Evolutionary conservation across 2,888 invertebrate genomes (phyloP), one percentile per base, ranked within the genome.

Genomic region (Aromia moschata): DNA sequence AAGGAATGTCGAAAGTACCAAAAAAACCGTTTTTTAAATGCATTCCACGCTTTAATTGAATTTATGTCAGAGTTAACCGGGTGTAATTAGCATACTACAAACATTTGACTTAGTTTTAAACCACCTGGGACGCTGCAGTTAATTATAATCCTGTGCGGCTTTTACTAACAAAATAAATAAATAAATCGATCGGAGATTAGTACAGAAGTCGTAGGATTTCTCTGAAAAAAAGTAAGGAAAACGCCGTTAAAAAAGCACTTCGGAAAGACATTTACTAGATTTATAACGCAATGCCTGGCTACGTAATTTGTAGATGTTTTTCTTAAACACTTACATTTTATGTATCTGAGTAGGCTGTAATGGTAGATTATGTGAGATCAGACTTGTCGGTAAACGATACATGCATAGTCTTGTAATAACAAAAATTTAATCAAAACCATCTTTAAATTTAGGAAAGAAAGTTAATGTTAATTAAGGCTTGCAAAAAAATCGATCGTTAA

Each of bases 171-270:
- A 60, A 60, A 56, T 52, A 60, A 38, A 41, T 41, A 18, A 46
- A 56, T 56, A 52, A 56, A 45, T 60, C 44, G 58, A 58, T 60
- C 41, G 49, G 20, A 64, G 60, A 64, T 64, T 60, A 64, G 58
- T 52, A 55, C 38, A 11, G 33, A 45, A 56, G 47, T 60, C 38
- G 55, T 58, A 47, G 58, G 56, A 64, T 53, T 56, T 56, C 54
- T 25, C 38, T 54, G 16, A 56, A 53, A 64, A 64, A 64, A 58
- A 60, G 56, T 51, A 61, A 60, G 58, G 49, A 58, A 47, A 51
- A 64, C 60, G 60, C 61, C 60, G 55, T 64, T 61, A 61, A 58
- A 56, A 54, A 49, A 43, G 41, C 56, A 52, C 60, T 53, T 38
- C 56, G 43, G 49, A 38, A 10, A 25, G 43, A 16, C 33, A 37